Evolutionary conservation across 2,797 vertebrate species (phyloP).

Genomic region (Gouania willdenowi): DNA sequence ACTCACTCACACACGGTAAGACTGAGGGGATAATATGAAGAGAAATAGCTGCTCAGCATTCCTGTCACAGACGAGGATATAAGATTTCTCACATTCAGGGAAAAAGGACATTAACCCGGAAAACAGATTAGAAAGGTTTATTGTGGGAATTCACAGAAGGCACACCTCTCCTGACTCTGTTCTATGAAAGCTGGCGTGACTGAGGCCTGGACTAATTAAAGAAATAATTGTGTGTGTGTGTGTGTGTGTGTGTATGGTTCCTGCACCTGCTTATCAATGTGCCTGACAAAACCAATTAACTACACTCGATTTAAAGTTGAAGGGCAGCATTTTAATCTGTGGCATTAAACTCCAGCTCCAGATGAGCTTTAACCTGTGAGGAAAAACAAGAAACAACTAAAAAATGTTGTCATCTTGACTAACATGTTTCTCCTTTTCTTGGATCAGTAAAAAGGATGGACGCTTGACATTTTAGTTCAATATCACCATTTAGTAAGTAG

Average conservation of each 20-base stretch:
- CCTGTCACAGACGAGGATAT: slow-evolving; percentile 2
- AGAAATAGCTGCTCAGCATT: not conserved
- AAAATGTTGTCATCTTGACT: not conserved
- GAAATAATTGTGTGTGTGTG: slow-evolving; percentile 27
- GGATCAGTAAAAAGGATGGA: too few relatives aligned
- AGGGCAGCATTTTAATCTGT: slow-evolving; percentile 4
- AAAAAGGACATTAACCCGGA: not conserved
- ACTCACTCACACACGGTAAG: too few relatives aligned
- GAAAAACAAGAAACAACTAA: too few relatives aligned
- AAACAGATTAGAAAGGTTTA: slow-evolving; percentile 5
- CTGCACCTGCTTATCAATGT: slow-evolving; percentile 49
- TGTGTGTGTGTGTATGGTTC: slow-evolving; percentile 23
- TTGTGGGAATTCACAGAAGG: slow-evolving; percentile 1
- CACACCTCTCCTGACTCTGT: slow-evolving; percentile 1
- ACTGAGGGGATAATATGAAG: too few relatives aligned
- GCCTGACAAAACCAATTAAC: slow-evolving; percentile 47
- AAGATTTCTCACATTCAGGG: slow-evolving; percentile 1
- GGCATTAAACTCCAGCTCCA: slow-evolving; percentile 1
- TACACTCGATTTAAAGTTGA: slow-evolving; percentile 14
- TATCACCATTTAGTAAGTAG: too few relatives aligned
- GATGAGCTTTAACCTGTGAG: slow-evolving; percentile 1
- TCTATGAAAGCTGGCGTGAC: slow-evolving; percentile 16
- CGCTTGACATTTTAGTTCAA: too few relatives aligned
- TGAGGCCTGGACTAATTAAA: slow-evolving; percentile 32
- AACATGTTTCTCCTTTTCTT: not conserved